Evolutionary conservation across 1,140 invertebrate species (phyloP).

Genomic region (Trichonephila clavipes): DNA sequence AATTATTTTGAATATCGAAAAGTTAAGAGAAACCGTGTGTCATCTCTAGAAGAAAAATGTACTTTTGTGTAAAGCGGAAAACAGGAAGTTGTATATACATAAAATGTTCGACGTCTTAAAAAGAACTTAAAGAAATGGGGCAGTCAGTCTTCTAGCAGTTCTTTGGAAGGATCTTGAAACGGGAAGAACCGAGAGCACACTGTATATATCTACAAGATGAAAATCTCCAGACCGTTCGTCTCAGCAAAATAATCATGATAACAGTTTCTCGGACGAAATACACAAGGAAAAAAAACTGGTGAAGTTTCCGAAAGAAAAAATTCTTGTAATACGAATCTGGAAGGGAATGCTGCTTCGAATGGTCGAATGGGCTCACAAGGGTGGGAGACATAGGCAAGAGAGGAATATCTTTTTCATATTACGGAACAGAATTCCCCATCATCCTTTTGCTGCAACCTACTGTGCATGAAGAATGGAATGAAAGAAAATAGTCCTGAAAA

Average conservation of each 20-base stretch:
- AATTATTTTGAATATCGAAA: no score
- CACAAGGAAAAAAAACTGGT: neutral
- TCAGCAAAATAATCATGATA: neutral
- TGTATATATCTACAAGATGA: neutral
- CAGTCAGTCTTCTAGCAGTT: neutral
- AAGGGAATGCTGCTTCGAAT: neutral
- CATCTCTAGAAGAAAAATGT: no score
- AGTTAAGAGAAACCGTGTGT: no score
- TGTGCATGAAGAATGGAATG: slow-evolving; percentile 3
- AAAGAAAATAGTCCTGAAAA: slow-evolving; percentile 12
- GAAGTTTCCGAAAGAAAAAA: neutral
- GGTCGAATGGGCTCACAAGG: slow-evolving; percentile 12
- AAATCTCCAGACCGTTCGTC: neutral
- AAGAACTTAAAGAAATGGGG: neutral
- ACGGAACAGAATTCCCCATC: neutral
- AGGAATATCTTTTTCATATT: slow-evolving; percentile 20
- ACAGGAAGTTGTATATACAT: no score
- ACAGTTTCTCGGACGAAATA: neutral
- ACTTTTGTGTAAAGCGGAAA: no score
- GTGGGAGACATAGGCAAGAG: neutral
- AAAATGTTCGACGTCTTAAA: neutral
- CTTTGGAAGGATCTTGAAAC: neutral
- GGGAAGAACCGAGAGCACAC: neutral
- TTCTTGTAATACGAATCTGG: slow-evolving; percentile 17
- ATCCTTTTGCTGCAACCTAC: neutral